Percentiles rank a stretch among this genome's conserved stretches.
These are phyloP conservation scores for Picathartes gymnocephalus DNA, from an alignment of 2,113 vertebrate genomes.

Conservation along the genomic window DNA sequence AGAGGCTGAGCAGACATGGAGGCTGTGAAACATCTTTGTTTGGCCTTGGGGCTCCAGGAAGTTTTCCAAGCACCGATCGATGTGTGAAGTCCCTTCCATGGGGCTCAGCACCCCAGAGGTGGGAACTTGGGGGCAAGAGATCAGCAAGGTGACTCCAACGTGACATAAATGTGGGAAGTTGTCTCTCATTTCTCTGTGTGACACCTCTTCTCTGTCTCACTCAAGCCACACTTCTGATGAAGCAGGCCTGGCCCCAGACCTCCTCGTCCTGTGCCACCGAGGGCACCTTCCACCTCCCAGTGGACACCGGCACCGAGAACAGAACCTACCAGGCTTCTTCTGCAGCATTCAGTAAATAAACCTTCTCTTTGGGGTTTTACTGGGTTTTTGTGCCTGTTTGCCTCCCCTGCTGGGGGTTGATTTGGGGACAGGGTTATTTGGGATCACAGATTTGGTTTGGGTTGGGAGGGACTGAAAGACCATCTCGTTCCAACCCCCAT, in stretches of 20 bases:
- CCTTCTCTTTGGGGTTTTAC: slow-evolving; percentile 36
- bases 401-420: background rate
- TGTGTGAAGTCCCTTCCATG: background rate
- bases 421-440: background rate
- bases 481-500: background rate
- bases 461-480: background rate
- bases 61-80: background rate
- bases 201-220: slow-evolving; percentile 73
- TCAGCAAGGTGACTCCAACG: background rate
- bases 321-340: slow-evolving; percentile 88
- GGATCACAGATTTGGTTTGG: background rate
- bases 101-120: background rate
- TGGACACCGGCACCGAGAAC: slow-evolving; percentile 87
- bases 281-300: slow-evolving; percentile 88
- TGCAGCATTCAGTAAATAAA: slow-evolving; percentile 88
- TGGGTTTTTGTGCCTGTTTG: background rate
- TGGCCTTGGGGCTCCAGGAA: background rate
- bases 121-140: background rate
- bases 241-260: slow-evolving; percentile 89
- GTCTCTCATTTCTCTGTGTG: slow-evolving; percentile 49
- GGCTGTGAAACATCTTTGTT: background rate
- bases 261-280: slow-evolving; percentile 82
- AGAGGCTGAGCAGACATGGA: background rate
- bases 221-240: slow-evolving; percentile 89
- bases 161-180: background rate